phyloP scores from a whole-genome alignment of 1,140 invertebrate species.

The Hyphantria cunea region DNA sequence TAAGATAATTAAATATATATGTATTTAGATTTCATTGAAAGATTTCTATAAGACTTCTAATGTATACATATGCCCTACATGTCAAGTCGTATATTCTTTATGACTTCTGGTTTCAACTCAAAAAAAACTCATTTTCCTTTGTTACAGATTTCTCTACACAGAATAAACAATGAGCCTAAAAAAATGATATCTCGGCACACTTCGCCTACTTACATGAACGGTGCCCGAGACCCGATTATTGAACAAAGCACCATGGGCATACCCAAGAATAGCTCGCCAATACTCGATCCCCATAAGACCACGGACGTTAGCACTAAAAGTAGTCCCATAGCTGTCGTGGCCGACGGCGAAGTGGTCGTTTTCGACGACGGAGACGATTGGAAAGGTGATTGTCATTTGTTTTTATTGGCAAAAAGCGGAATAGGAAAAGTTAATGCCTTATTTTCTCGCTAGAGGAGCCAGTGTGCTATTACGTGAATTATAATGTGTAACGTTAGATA shows the following conservation, averaged over 20 bases:
- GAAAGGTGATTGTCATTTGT: conserved; percentile 77
- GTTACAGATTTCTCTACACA: conserved; percentile 70
- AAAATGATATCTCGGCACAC: conserved; percentile 82
- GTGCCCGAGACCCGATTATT: conserved; percentile 56
- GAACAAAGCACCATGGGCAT: conserved; percentile 69
- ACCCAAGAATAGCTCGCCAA: conserved; percentile 79
- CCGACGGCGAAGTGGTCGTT: conserved; percentile 88
- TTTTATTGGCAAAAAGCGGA: too few species aligned
- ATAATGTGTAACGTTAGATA: too few species aligned
- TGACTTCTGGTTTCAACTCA: too few species aligned
- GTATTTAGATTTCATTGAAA: too few species aligned
- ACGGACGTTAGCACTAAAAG: conserved; percentile 71
- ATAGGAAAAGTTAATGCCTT: too few species aligned
- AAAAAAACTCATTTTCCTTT: conserved; percentile 2
- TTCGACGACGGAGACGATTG: conserved; percentile 91
- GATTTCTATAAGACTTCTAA: too few species aligned
- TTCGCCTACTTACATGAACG: conserved; percentile 78
- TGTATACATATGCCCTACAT: too few species aligned
- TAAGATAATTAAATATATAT: too few species aligned
- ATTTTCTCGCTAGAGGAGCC: too few species aligned
- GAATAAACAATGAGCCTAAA: conserved; percentile 73
- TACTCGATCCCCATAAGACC: conserved; percentile 76
- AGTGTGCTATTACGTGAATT: too few species aligned
- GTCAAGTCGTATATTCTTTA: too few species aligned
- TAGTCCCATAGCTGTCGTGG: conserved; percentile 82